These are phyloP conservation scores for Unio pictorum DNA, from an alignment of 2,888 invertebrate species.

Conservation along the genomic window DNA sequence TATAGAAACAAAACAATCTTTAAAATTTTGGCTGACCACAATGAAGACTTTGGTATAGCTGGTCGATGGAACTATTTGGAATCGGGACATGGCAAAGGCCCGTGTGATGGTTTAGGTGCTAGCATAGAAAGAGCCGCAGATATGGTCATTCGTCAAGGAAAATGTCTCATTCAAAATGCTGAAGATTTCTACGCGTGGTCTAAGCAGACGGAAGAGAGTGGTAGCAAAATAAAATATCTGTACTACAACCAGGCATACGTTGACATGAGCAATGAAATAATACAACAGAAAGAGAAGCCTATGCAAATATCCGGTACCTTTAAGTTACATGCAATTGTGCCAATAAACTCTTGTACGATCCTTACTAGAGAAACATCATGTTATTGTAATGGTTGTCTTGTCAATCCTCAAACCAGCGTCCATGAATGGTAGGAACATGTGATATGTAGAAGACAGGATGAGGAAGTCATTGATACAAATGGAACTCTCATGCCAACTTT, in stretches of 20 bases:
- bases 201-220: background rate
- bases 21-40: background rate
- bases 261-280: too few species aligned
- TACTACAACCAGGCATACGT: too few species aligned
- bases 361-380: background rate
- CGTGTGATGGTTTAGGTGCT: conserved; percentile 59
- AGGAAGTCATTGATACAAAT: background rate
- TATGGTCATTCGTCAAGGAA: conserved; percentile 17
- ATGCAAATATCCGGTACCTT: too few species aligned
- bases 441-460: background rate
- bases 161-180: conserved; percentile 13
- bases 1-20: too few species aligned
- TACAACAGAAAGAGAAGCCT: too few species aligned
- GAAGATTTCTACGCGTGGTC: conserved; percentile 9
- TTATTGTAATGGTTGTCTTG: background rate
- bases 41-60: conserved; percentile 1
- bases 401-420: too few species aligned
- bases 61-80: conserved; percentile 62
- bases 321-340: too few species aligned
- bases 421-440: background rate
- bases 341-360: background rate
- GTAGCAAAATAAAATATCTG: too few species aligned
- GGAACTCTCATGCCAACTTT: background rate
- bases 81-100: conserved; percentile 62
- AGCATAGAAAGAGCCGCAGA: conserved; percentile 43